These are phyloP conservation scores for Liodrosophila aerea DNA, from an alignment of 2,888 invertebrate genomes.

Conservation along the genomic window DNA sequence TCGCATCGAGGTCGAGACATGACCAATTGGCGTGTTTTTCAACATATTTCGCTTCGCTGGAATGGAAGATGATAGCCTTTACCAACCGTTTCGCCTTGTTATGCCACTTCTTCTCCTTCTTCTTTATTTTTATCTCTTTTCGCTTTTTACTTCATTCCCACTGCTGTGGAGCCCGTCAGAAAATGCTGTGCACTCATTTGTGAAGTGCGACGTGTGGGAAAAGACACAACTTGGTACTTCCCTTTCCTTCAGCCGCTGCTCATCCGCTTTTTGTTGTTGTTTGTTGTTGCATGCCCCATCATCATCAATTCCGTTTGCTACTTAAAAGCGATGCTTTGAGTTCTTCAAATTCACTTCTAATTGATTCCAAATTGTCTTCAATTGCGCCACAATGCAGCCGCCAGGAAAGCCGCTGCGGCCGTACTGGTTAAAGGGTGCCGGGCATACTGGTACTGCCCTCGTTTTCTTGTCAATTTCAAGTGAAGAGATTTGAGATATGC, in stretches of 20 bases:
- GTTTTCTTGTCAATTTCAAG: slow-evolving; percentile 35
- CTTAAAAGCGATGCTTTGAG: slow-evolving; percentile 59
- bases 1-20: slow-evolving; percentile 65
- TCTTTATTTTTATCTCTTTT: slow-evolving; percentile 48
- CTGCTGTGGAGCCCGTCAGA: slow-evolving; percentile 59
- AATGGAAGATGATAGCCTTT: slow-evolving; percentile 68
- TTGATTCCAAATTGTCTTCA: slow-evolving; percentile 67
- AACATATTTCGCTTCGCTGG: slow-evolving; percentile 61
- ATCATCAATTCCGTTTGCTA: slow-evolving; percentile 36
- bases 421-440: neutral
- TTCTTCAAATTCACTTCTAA: slow-evolving; percentile 67
- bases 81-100: slow-evolving; percentile 40
- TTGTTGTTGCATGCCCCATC: slow-evolving; percentile 8
- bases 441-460: slow-evolving; percentile 1
- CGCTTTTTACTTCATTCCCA: slow-evolving; percentile 12
- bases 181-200: slow-evolving; percentile 69
- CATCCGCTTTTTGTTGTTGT: slow-evolving; percentile 7
- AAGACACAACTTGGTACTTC: slow-evolving; percentile 37
- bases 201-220: slow-evolving; percentile 58
- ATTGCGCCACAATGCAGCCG: slow-evolving; percentile 39
- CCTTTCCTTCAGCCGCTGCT: slow-evolving; percentile 4
- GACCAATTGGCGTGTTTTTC: slow-evolving; percentile 76
- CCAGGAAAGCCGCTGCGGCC: neutral
- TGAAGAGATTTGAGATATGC: slow-evolving; percentile 14
- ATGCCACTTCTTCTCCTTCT: slow-evolving; percentile 33